Evolutionary conservation across 2,113 vertebrate species (phyloP), one percentile per base, ranked within the genome.

Genomic region (Pungitius pungitius): DNA sequence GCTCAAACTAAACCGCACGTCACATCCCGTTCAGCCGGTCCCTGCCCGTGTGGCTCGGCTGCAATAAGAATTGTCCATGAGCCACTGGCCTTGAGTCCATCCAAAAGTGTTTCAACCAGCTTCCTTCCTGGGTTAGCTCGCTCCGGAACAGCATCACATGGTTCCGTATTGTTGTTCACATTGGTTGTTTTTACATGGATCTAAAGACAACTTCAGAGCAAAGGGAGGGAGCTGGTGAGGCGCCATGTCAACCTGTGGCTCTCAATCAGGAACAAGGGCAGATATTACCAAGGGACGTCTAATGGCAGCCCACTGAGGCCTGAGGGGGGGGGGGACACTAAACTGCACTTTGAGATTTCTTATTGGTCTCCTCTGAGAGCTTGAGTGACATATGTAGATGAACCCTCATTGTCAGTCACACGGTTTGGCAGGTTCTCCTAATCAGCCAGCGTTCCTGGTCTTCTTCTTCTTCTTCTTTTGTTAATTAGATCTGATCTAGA

Each of bases 161-260:
- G 18, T 45, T 45, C 4, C 13, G 12, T 43, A 42, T 43, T 43
- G 14, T 15, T 4, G 6, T 9, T 15, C 42, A 45, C 42, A 15
- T 15, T 12, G 5, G 14, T 52, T 51, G 20, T 22, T 51, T 20
- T 51, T 6, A 51, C 6, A n/a, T 22, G 47, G n/a, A 22, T n/a
- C 22, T 8, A 11, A 51, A 22, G 24, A 52, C 9, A 20, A 51
- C n/a, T n/a, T 51, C 47, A 4, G 12, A 91, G 87, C 61, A 2
- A 55, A 47, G 64, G 73, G 77, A 30, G 30, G 30, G 30, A 35
- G 73, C 78, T 89, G 81, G 90, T 86, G 79, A 87, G 77, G 74
- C 71, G 73, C 77, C 76, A 85, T 90, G 90, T 85, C 75, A 75
- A 78, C 81, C 43, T 77, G 83, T 69, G 83, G 63, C 66, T 79